Evolutionary conservation across 23 tunicate species (phyloP).

Genomic region (Phallusia fumigata): DNA sequence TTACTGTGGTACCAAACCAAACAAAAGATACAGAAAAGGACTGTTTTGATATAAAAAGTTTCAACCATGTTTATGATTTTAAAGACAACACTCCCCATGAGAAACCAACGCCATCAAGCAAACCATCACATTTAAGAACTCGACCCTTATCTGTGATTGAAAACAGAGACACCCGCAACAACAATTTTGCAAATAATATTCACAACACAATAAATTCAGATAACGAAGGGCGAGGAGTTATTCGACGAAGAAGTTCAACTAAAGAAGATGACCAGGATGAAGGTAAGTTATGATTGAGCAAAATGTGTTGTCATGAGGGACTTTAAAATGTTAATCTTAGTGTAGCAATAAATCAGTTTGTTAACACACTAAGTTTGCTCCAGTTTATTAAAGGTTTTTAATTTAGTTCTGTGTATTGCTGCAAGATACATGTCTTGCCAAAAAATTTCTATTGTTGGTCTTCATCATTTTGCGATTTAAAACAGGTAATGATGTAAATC

Average conservation of each 20-base stretch:
- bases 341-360: no score
- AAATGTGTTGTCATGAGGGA: neutral
- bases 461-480: no score
- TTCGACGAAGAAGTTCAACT: constrained; percentile 18
- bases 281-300: neutral
- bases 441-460: no score
- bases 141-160: constrained; percentile 44
- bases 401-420: neutral
- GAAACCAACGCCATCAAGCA: neutral
- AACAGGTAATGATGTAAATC: neutral
- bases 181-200: neutral
- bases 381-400: neutral
- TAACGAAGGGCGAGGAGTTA: neutral
- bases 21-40: neutral
- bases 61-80: neutral
- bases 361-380: no score
- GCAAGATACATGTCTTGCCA: no score
- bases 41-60: neutral
- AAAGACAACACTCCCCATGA: neutral
- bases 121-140: neutral
- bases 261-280: constrained; percentile 8
- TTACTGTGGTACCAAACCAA: constrained; percentile 26
- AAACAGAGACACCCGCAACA: constrained; percentile 13
- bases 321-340: neutral
- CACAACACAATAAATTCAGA: neutral